Evolutionary conservation across 2,113 vertebrate species (phyloP), one percentile per base, ranked within the genome.

Genomic region (Seriola rivoliana): DNA sequence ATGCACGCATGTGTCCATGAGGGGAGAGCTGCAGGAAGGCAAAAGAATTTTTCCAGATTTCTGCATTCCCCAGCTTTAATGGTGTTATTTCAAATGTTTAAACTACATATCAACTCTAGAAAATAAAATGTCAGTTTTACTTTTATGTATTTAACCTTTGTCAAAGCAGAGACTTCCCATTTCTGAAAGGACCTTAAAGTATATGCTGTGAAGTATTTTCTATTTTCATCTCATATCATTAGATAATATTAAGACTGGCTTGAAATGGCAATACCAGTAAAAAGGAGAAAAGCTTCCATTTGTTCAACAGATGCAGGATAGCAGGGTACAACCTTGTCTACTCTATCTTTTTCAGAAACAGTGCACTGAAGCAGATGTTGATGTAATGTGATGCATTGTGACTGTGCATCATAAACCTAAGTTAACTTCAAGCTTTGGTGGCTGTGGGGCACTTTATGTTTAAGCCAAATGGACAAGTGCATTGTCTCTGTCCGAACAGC

Each of bases 401-500:
- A 80, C 36, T 71, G 64, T 69, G 54, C 75, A 76, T 72, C 17
- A 65, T 48, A 48, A 72, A 87, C 11, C 38, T 5, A 64, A 69
- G 40, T 69, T 70, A 34, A 71, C 67, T 75, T 59, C 58, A 58
- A 71, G 58, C 38, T 54, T 64, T 65, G 40, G 57, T 84, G 55
- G 50, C 80, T 71, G 64, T 4, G 19, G 83, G 86, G 44, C 32
- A 50, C 36, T 62, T 69, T 42, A 14, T 29, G 21, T 32, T 55
- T 13, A 69, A 85, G 44, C 29, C 32, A 29, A 75, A 83, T 36
- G 75, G 79, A 87, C 79, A 85, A 68, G 75, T 66, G 68, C 58
- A 55, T 72, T 63, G 29, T 50, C 25, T 80, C 64, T 64, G 72
- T 83, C 82, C 5, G 17, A 75, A 77, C 48, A 40, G 70, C 69